Evolutionary conservation across 2,797 vertebrate genomes (phyloP), one percentile per base, ranked within the genome.

Genomic region (Spea hammondii): DNA sequence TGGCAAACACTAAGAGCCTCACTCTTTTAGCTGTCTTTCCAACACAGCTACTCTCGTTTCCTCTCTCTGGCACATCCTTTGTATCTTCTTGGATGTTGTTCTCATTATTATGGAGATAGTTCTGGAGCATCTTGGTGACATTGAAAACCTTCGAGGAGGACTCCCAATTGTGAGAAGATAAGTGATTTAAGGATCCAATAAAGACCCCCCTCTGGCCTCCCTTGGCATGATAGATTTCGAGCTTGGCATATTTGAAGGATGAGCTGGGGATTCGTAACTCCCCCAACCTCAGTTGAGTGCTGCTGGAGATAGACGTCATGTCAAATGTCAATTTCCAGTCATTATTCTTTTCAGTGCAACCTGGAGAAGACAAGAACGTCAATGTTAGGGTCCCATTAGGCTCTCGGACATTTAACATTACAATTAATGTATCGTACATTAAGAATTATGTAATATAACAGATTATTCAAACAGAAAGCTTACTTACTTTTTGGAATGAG

Each of bases 1-100:
- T 93, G 86, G 92, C 93, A 87, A 95, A 95, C 79, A 96, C 84
- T 5, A 97, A 92, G 88, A 96, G 88, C 88, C 93, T 91, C 46
- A 91, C 88, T 9, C 84, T 82, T 66, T 93, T 89, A 32, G 49
- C 0, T 86, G 70, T 32, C 78, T 57, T 0, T 47, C 83, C 49
- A 68, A 77, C 0, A 44, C 10, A 0, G 53, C 48, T 0, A 0
- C 32, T 12, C 32, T 12, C 51, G 9, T 11, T 0, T 0, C 55
- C 9, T 0, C 17, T 2, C 0, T 13, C 0, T 0, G 0, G 0
- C 1, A 0, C 0, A 65, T 11, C 57, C n/a, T 45, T 65, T 12
- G 0, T 50, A 6, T 0, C 0, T 45, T 0, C 0, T 32, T 0
- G 6, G 57, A 0, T 0, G 32, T 44, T 0, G 2, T 79, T 76